These are phyloP conservation scores for Setophaga coronata DNA, from an alignment of 2,113 vertebrate genomes.

Conservation along the genomic window DNA sequence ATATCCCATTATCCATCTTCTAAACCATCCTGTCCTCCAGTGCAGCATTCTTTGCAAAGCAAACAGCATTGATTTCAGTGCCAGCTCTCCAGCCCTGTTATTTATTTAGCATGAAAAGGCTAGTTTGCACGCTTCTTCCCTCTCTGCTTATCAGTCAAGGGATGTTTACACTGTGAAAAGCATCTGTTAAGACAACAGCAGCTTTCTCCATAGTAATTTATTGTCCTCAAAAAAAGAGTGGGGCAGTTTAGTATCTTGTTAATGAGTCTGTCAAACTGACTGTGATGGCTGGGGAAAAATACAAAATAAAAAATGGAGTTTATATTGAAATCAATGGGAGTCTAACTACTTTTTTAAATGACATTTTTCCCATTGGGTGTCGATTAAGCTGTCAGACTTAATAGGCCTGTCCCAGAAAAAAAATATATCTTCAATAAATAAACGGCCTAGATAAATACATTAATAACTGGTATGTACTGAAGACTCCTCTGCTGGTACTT, in stretches of 20 bases:
- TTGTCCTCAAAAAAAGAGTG: slow-evolving; percentile 29
- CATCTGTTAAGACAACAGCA: slow-evolving; percentile 49
- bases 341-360: slow-evolving; percentile 34
- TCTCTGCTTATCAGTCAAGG: slow-evolving; percentile 56
- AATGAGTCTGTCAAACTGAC: slow-evolving; percentile 60
- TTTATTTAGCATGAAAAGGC: slow-evolving; percentile 29
- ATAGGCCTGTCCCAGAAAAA: slow-evolving; percentile 53
- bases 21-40: not conserved
- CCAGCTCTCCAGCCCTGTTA: not conserved
- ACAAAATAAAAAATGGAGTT: slow-evolving; percentile 47
- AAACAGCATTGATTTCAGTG: slow-evolving; percentile 22
- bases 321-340: slow-evolving; percentile 62
- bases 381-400: slow-evolving; percentile 63
- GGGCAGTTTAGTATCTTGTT: slow-evolving; percentile 49
- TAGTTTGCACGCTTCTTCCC: not conserved
- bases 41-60: not conserved
- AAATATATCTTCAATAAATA: slow-evolving; percentile 47
- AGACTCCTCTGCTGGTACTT: not conserved
- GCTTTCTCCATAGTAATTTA: slow-evolving; percentile 37
- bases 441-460: slow-evolving; percentile 45
- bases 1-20: not conserved
- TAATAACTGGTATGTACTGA: slow-evolving; percentile 14
- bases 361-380: slow-evolving; percentile 52
- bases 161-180: slow-evolving; percentile 38
- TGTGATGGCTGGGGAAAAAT: not conserved